phyloP scores from a whole-genome alignment of 2,113 vertebrate genomes.

The Petrocephalus zakoni region DNA sequence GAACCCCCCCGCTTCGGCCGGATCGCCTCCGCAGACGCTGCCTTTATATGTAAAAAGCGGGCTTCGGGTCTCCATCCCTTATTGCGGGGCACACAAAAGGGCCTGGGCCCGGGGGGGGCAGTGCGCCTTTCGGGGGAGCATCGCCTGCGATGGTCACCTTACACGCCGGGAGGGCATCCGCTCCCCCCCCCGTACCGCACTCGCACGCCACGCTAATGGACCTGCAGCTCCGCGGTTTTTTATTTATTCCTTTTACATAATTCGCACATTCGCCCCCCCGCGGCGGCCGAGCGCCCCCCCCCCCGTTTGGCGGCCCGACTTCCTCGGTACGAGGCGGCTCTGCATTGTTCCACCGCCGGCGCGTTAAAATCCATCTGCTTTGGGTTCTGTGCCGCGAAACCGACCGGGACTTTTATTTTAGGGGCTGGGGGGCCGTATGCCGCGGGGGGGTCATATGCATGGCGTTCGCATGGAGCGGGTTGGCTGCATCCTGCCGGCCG shows the following conservation, averaged over 20 bases:
- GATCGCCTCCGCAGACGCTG: not conserved
- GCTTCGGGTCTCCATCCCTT: not conserved
- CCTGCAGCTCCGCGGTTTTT: not conserved
- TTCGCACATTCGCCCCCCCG: too few relatives aligned
- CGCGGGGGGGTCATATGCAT: not conserved
- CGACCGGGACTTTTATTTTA: not conserved
- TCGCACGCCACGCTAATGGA: not conserved
- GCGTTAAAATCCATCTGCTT: not conserved
- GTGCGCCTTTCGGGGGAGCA: not conserved
- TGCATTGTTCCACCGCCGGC: not conserved
- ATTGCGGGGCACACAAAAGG: not conserved
- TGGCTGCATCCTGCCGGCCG: too few relatives aligned
- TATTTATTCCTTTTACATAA: not conserved
- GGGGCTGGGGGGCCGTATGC: not conserved
- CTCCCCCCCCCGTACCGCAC: not conserved
- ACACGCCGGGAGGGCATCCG: not conserved
- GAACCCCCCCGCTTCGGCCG: not conserved
- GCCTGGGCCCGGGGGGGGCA: not conserved
- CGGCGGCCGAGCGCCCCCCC: too few relatives aligned
- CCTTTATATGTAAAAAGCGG: not conserved
- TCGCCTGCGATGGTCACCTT: not conserved
- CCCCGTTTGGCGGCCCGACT: too few relatives aligned
- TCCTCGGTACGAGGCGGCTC: not conserved
- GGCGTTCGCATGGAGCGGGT: not conserved
- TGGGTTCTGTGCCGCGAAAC: not conserved